Base-by-base conservation (phyloP, 2,888 invertebrate species). In the Lithophane socia region DNA sequence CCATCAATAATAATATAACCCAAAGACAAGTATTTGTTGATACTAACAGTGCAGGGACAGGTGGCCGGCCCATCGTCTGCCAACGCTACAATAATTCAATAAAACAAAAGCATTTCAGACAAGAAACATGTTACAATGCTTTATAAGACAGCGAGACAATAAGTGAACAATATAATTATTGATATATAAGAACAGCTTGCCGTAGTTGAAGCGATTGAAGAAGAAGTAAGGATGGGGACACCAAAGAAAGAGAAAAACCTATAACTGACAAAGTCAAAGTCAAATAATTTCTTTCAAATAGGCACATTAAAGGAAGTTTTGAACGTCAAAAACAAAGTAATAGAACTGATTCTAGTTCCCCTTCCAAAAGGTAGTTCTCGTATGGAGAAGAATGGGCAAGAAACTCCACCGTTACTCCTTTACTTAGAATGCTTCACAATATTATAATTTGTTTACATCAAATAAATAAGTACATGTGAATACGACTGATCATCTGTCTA, bases 51-150 rank as follows among this genome's bases (percentile, higher is more conserved):
- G 1, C 10, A 73, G n/a, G 16, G 67, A 72, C 71, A 81, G 80
- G 81, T 77, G 82, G 82, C 56, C 49, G 49, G 82, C 49, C 58
- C 60, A 65, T 52, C 54, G 65, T 83, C 79, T 82, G 83, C 83
- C 83, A 82, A 72, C 79, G 37, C 24, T 52, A 9, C 79, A 75
- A 72, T 83, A 75, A 72, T 60, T 82, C 69, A 75, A 71, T 63
- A 68, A 78, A 82, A 72, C 83, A 79, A 79, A 72, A 82, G 64
- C 83, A 72, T 60, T 71, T 18, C 44, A 18, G 76, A 81, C 69
- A 74, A 2, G 63, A 78, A 83, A 83, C 78, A 82, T 64, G 29
- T 63, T 44, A 60, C 74, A 64, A 52, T 29, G 54, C 18, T 72
- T 68, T 58, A 74, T 56, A 74, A 64, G 60, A 82, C 83, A 78